phyloP scores from a whole-genome alignment of 2,797 vertebrate species.

The Darevskia mixta region DNA sequence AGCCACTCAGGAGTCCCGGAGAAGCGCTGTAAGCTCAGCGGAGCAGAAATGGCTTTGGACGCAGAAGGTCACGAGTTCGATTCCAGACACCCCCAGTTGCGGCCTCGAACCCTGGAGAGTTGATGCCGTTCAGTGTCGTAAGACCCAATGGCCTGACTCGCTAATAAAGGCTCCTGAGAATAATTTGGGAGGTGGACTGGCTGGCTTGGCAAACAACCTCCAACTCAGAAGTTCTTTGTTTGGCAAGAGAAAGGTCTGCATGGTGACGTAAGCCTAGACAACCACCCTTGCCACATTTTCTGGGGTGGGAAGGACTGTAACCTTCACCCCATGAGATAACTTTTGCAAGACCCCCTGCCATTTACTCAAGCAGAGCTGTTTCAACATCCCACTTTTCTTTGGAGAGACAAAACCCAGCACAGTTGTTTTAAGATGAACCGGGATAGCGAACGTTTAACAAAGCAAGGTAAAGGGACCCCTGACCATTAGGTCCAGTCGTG shows the following conservation, averaged over 20 bases:
- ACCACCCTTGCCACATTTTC: not conserved
- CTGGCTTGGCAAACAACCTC: too few species aligned
- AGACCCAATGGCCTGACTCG: too few species aligned
- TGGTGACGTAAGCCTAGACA: not conserved
- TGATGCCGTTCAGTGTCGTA: too few species aligned
- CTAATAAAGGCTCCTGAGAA: too few species aligned
- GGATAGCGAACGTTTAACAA: not conserved
- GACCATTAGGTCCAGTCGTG: too few species aligned
- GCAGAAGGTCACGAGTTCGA: too few species aligned
- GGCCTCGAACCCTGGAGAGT: too few species aligned
- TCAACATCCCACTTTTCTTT: not conserved
- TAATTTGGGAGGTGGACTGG: too few species aligned
- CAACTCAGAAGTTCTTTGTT: not conserved
- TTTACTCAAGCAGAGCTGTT: not conserved
- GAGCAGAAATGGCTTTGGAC: too few species aligned
- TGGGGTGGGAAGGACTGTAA: not conserved
- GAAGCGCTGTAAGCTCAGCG: fast-evolving
- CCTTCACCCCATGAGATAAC: not conserved
- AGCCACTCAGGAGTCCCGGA: too few species aligned
- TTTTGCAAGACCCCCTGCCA: not conserved
- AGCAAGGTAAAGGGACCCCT: not conserved
- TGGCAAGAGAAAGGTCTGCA: not conserved
- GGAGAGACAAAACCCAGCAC: too few species aligned
- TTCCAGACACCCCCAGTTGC: too few species aligned
- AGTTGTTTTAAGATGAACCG: not conserved